Evolutionary conservation across 2,113 vertebrate species (phyloP).

Genomic region (Rattus norvegicus): GRCr8 NC_086036.1:53330501-53331000

Average conservation of each 20-base stretch:
- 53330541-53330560: neutral
- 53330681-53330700: neutral
- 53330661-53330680: neutral
- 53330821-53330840: neutral
- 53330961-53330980: neutral
- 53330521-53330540: neutral
- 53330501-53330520: neutral
- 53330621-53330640: neutral
- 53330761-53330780: neutral
- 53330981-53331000: neutral
- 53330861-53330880: neutral
- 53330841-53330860: neutral
- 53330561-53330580: neutral
- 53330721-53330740: neutral
- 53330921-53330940: neutral
- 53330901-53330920: neutral
- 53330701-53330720: neutral
- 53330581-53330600: neutral
- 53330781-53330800: neutral
- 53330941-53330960: neutral
- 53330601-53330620: neutral
- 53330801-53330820: neutral
- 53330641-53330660: neutral
- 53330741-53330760: neutral
- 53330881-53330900: neutral